A percentile compares a stretch with the other conserved stretches of the same genome.
phyloP scores from a whole-genome alignment of 2,113 vertebrate genomes.

The Pogonocichla stellata region DNA sequence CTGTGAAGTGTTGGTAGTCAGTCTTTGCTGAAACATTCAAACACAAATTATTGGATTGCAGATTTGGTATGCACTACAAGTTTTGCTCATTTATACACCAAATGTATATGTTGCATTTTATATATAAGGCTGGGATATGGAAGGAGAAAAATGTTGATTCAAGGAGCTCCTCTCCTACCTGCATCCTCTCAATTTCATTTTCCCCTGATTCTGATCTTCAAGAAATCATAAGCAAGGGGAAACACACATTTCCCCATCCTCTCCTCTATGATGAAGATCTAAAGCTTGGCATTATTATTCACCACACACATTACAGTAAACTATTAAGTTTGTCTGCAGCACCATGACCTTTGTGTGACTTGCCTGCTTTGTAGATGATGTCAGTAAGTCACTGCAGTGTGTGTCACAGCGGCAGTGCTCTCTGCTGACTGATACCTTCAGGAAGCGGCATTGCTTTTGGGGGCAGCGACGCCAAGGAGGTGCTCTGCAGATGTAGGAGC shows the following conservation, averaged over 20 bases:
- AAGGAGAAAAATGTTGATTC: background rate
- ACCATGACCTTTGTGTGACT: background rate
- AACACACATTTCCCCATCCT: background rate
- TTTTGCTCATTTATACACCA: constrained; percentile 13
- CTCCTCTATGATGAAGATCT: background rate
- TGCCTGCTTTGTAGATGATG: background rate
- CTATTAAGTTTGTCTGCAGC: background rate
- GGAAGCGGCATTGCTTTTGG: rapidly evolving
- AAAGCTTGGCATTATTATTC: background rate
- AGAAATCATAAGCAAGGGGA: background rate
- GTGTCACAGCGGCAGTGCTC: background rate
- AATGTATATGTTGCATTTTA: background rate
- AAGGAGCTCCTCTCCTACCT: background rate
- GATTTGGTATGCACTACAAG: background rate
- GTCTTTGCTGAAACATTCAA: constrained; percentile 25
- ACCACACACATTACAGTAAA: background rate
- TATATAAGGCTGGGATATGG: background rate
- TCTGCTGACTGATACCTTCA: background rate
- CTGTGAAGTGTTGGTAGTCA: constrained; percentile 12
- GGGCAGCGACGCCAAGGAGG: background rate
- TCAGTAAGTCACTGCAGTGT: background rate
- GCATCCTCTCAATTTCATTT: background rate
- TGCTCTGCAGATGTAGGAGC: background rate
- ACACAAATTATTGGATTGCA: background rate
- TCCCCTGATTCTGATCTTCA: background rate